Evolutionary conservation across 1,140 invertebrate species (phyloP).

Genomic region (Brachionus plicatilis): DNA sequence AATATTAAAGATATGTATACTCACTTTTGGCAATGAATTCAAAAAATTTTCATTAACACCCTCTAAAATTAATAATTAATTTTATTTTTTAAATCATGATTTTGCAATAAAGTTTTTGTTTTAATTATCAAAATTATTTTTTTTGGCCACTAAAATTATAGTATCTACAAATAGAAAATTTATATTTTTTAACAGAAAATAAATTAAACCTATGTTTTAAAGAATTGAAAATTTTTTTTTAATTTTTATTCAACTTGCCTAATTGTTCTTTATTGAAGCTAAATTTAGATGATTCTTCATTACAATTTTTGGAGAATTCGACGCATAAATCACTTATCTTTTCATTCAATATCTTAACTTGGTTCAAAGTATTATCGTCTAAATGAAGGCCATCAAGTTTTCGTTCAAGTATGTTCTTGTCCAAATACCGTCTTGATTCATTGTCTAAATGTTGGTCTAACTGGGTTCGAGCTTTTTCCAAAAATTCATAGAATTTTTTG

Average conservation of each 20-base stretch:
- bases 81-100: too few species aligned
- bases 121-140: too few species aligned
- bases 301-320: conserved; percentile 59
- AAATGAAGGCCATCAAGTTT: conserved; percentile 59
- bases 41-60: conserved; percentile 32
- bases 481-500: conserved; percentile 59
- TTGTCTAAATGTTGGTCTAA: conserved; percentile 45
- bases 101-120: too few species aligned
- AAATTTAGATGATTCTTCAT: conserved; percentile 59
- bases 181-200: too few species aligned
- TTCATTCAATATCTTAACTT: conserved; percentile 58
- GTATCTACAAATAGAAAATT: too few species aligned
- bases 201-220: neutral
- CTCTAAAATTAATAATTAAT: neutral
- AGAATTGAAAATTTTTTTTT: neutral
- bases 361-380: conserved; percentile 52
- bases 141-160: too few species aligned
- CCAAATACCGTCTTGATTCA: conserved; percentile 55
- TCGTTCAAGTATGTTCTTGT: conserved; percentile 57
- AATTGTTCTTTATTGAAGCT: conserved; percentile 58
- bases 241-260: conserved; percentile 43
- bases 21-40: conserved; percentile 37
- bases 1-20: neutral
- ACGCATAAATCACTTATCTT: conserved; percentile 58
- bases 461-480: conserved; percentile 53